Percentiles rank a stretch among this genome's conserved stretches.
Evolutionary conservation across 92 coral and sea anemone genomes (phyloP).

Genomic region (Parazoanthus atlanticus): DNA sequence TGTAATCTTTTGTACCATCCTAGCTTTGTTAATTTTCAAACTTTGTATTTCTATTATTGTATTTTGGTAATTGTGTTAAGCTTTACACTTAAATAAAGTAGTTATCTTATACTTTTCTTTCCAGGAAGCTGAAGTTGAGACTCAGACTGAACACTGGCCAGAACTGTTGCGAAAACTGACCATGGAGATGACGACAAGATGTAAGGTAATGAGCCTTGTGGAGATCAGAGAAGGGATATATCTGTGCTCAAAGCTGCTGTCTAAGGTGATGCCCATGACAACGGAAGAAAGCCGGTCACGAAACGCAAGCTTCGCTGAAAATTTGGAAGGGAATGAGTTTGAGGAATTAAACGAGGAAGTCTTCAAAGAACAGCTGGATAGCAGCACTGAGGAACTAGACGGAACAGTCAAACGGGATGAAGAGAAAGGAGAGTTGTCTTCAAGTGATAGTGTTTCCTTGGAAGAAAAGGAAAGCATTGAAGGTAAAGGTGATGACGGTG

Average conservation of each 20-base stretch:
- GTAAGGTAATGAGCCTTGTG: constrained; percentile 73
- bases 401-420: background rate
- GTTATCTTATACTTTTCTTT: background rate
- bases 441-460: background rate
- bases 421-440: background rate
- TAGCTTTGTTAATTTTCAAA: too few species aligned
- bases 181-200: constrained; percentile 87
- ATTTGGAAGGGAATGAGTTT: constrained; percentile 15
- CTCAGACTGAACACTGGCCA: constrained; percentile 97
- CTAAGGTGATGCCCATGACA: constrained; percentile 95
- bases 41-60: too few species aligned
- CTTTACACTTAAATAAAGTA: too few species aligned
- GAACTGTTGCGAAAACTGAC: constrained; percentile 80
- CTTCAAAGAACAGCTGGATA: background rate
- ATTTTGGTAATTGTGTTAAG: background rate
- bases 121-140: constrained; percentile 93
- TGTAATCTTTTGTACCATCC: too few species aligned
- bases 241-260: constrained; percentile 91
- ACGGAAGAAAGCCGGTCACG: constrained; percentile 42
- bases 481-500: background rate
- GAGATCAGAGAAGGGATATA: constrained; percentile 89
- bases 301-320: constrained; percentile 5
- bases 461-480: constrained; percentile 27
- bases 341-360: constrained; percentile 23
- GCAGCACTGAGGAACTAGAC: constrained; percentile 5